phyloP scores from a whole-genome alignment of 1,140 invertebrate species.

The Magallana ariakensis region DNA sequence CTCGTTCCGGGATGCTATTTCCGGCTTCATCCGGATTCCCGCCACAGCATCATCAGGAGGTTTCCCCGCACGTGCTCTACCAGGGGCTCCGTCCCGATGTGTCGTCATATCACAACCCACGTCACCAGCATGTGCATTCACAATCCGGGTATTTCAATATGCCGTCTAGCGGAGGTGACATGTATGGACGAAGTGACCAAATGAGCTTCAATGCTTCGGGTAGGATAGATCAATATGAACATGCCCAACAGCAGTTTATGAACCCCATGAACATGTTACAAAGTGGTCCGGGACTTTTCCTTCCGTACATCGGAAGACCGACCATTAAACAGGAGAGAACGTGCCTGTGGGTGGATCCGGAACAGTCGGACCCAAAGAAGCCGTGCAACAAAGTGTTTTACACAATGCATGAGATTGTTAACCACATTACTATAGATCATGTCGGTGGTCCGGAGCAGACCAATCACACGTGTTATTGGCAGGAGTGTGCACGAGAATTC shows the following conservation, averaged over 20 bases:
- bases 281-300: conserved; percentile 84
- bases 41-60: conserved; percentile 81
- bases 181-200: conserved; percentile 78
- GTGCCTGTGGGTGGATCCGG: conserved; percentile 95
- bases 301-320: conserved; percentile 90
- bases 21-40: conserved; percentile 73
- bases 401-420: conserved; percentile 97
- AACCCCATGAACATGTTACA: conserved; percentile 75
- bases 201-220: conserved; percentile 77
- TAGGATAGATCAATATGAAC: conserved; percentile 70
- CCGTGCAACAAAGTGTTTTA: conserved; percentile 95
- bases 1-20: conserved; percentile 76
- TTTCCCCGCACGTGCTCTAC: conserved; percentile 78
- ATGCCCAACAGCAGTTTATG: conserved; percentile 68
- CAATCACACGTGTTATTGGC: conserved; percentile 94
- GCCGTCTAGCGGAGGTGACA: conserved; percentile 66
- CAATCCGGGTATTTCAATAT: conserved; percentile 57
- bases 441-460: conserved; percentile 91
- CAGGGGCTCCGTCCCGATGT: conserved; percentile 81
- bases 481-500: conserved; percentile 91
- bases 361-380: conserved; percentile 87
- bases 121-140: conserved; percentile 74
- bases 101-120: conserved; percentile 63
- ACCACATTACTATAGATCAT: conserved; percentile 97
- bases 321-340: conserved; percentile 92